These are phyloP conservation scores for Bellardia pandia DNA, from an alignment of 2,888 invertebrate species.

Conservation along the genomic window DNA sequence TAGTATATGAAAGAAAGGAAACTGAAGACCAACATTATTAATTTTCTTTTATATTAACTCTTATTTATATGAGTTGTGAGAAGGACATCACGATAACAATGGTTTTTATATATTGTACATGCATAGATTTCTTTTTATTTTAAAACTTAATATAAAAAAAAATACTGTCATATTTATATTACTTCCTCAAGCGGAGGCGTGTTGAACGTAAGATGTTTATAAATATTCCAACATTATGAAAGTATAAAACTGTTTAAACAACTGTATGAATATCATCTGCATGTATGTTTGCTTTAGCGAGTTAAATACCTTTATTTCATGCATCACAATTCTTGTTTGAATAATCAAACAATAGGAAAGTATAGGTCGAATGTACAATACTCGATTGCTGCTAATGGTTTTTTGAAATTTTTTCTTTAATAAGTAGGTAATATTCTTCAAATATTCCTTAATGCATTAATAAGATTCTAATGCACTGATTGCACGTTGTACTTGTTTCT, in stretches of 20 bases:
- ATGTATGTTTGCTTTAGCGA: not conserved
- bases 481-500: too few species aligned
- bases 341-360: not conserved
- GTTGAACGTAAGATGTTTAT: slow-evolving; percentile 5
- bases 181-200: not conserved
- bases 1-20: slow-evolving; percentile 10
- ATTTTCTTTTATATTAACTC: slow-evolving; percentile 71
- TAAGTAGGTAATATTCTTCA: too few species aligned
- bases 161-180: slow-evolving; percentile 14
- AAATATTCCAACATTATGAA: slow-evolving; percentile 21
- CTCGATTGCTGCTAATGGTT: too few species aligned
- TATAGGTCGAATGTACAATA: not conserved
- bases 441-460: too few species aligned
- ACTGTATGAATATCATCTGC: not conserved
- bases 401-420: too few species aligned
- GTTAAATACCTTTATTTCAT: not conserved
- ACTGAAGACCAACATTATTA: slow-evolving; percentile 47
- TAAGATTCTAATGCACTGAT: too few species aligned
- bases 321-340: not conserved
- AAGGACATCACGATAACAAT: slow-evolving; percentile 31
- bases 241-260: not conserved
- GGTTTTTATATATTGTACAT: not conserved
- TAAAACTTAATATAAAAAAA: slow-evolving; percentile 6
- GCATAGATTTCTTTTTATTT: not conserved
- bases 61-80: slow-evolving; percentile 47